Evolutionary conservation across 1,140 invertebrate genomes (phyloP).

Genomic region (Eumaeus atala): DNA sequence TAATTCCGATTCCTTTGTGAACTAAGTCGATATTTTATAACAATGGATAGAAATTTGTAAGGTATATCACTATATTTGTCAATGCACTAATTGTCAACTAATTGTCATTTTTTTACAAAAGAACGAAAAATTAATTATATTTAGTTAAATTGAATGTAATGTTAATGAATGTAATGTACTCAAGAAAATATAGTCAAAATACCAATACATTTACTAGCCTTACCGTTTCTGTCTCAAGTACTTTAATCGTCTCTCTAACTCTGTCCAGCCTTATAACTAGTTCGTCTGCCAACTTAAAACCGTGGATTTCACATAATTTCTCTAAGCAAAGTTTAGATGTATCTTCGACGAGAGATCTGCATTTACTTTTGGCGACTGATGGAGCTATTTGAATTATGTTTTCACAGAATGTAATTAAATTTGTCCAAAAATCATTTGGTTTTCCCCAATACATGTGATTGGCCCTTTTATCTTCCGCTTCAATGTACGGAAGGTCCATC

Average conservation of each 20-base stretch:
- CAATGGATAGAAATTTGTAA: too few relatives aligned
- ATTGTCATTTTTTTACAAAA: too few relatives aligned
- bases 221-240: conserved; percentile 39
- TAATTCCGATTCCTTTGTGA: too few relatives aligned
- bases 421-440: conserved; percentile 54
- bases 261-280: conserved; percentile 34
- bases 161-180: too few relatives aligned
- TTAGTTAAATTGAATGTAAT: too few relatives aligned
- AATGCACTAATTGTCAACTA: too few relatives aligned
- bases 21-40: too few relatives aligned
- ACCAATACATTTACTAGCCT: too few relatives aligned
- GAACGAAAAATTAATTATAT: too few relatives aligned
- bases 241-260: conserved; percentile 41
- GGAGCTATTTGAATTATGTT: conserved; percentile 52
- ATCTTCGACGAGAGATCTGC: conserved; percentile 50
- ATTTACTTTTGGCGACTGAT: conserved; percentile 43
- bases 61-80: too few relatives aligned
- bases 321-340: conserved; percentile 46
- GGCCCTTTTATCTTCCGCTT: conserved; percentile 23
- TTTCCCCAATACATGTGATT: conserved; percentile 62
- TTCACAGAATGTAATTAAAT: conserved; percentile 48
- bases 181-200: too few relatives aligned
- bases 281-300: conserved; percentile 45
- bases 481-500: conserved; percentile 47
- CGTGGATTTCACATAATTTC: conserved; percentile 42